Evolutionary conservation across 2,113 vertebrate species (phyloP), one percentile per base, ranked within the genome.

Genomic region (Vimba vimba): DNA sequence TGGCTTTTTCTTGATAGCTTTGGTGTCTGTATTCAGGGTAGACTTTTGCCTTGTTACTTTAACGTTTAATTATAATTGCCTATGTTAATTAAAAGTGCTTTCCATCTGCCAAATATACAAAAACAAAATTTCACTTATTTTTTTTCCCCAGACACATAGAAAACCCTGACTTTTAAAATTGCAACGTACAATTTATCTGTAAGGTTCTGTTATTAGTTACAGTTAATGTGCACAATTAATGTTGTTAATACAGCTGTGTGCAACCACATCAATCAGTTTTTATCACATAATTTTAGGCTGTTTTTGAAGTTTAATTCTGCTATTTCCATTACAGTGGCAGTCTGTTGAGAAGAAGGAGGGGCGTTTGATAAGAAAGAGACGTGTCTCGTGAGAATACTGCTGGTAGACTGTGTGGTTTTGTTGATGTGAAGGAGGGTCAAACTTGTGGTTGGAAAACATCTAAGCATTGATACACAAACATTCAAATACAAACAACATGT

Each of bases 401-500:
- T 47, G 36, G 69, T 23, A 73, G 5, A 45, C 11, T 4, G 4
- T 74, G 43, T 52, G 74, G 74, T 76, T 76, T 50, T 52, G 45
- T 15, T 30, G 13, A n/a, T 30, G 25, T 76, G 74, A 19, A 9
- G 50, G 45, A 1, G n/a, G 74, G 74, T 75, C 1, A 43, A 6
- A 13, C 39, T 52, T 76, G 74, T 50, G 74, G 43, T 27, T 52
- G 74, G 74, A 76, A 52, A 76, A 76, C 74, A 30, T 76, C 25
- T 50, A 52, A 19, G 23, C 33, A 21, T 71, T 39, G 33, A 71
- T 10, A 39, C 36, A 71, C 36, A 71, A 69, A 47, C 39, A 74
- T 73, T 45, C 69, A 73, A 45, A 73, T 23, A 39, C 69, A 73
- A 73, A 74, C 43, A 52, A 6, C 50, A n/a, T 43, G n/a, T 17